Conservation (phyloP, 2,797 vertebrate genomes). For the Enteromius afrohamiltoni region DNA sequence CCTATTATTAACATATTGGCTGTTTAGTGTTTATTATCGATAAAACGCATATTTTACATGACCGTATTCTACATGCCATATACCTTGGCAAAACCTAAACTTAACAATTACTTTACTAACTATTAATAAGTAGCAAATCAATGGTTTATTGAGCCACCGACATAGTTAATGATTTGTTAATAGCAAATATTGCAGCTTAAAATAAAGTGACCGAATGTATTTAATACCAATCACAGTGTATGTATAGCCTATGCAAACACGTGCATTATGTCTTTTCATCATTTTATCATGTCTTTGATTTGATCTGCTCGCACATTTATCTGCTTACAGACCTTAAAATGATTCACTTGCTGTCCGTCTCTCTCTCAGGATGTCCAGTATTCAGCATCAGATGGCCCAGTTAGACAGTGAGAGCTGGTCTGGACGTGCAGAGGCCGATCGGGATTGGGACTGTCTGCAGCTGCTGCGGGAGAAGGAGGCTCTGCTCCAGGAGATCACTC, state of each 20-base stretch:
- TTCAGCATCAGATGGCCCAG: conserved; percentile 95
- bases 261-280: neutral
- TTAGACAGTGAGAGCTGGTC: conserved; percentile 94
- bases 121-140: neutral
- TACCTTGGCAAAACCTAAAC: neutral
- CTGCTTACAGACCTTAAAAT: neutral
- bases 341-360: neutral
- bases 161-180: neutral
- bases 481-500: conserved; percentile 91
- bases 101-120: neutral
- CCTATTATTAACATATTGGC: no score
- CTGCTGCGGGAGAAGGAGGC: conserved; percentile 97
- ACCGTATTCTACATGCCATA: no score
- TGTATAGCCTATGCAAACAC: neutral
- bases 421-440: conserved; percentile 91
- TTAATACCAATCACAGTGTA: neutral
- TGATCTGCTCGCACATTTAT: neutral
- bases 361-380: conserved; percentile 85
- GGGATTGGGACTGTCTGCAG: conserved; percentile 93
- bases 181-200: no score
- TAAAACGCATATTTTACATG: neutral
- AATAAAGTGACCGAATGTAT: neutral
- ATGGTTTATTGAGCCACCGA: neutral
- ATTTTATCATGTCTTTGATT: neutral
- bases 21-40: neutral